phyloP scores from a whole-genome alignment of 2,888 invertebrate species.

The Flexamia atlantica region DNA sequence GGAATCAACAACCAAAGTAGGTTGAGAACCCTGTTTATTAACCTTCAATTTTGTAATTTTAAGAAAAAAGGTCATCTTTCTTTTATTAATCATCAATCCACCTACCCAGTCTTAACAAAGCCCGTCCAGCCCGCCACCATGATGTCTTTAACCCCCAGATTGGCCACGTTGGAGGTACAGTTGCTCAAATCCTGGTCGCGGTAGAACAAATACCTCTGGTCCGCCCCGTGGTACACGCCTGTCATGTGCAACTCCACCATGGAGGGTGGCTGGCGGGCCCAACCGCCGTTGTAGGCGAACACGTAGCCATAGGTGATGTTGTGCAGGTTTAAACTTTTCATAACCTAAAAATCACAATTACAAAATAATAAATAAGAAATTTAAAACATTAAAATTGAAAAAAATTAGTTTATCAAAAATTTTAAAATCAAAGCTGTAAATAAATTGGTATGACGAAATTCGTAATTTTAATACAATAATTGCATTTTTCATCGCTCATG shows the following conservation, averaged over 20 bases:
- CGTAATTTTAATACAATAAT: no score
- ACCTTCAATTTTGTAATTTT: no score
- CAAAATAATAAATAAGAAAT: no score
- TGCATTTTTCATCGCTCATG: no score
- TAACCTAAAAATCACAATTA: no score
- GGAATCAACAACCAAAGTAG: no score
- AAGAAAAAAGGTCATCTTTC: no score
- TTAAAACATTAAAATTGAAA: background rate
- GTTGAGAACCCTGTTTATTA: no score
- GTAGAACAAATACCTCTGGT: conserved; percentile 27
- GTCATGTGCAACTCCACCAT: background rate
- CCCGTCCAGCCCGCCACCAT: conserved; percentile 34
- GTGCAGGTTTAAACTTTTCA: background rate
- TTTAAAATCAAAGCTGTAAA: no score
- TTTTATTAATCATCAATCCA: no score
- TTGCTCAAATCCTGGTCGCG: background rate
- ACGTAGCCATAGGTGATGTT: conserved; percentile 39
- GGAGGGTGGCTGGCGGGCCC: background rate
- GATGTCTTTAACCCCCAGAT: background rate
- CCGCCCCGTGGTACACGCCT: conserved; percentile 15
- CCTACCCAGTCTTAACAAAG: conserved; percentile 27
- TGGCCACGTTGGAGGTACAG: background rate
- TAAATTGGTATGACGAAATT: no score
- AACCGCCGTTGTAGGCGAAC: conserved; percentile 29
- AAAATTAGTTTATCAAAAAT: background rate